Evolutionary conservation across 2,113 vertebrate genomes (phyloP).

Genomic region (Cisticola juncidis): DNA sequence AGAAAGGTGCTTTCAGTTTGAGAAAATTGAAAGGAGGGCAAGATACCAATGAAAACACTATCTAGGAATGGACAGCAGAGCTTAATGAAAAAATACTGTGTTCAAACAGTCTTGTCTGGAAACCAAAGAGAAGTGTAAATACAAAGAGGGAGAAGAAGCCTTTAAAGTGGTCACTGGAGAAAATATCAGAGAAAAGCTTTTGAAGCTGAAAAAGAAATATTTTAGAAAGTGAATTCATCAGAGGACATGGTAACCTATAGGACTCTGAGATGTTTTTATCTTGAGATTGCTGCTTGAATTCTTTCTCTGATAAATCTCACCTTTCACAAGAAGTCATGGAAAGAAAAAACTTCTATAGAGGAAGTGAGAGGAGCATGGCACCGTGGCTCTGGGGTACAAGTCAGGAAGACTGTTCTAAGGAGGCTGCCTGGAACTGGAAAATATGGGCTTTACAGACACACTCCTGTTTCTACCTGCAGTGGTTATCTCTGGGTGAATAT

Average conservation of each 20-base stretch:
- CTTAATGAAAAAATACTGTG: conserved; percentile 20
- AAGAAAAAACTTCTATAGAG: neutral
- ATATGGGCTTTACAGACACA: neutral
- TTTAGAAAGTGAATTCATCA: neutral
- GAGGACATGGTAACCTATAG: neutral
- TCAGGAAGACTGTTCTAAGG: neutral
- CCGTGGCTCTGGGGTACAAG: accelerated
- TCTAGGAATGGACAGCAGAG: neutral
- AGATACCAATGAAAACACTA: neutral
- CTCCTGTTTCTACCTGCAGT: neutral
- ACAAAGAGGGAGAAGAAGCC: neutral
- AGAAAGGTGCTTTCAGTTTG: neutral
- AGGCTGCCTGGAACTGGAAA: neutral
- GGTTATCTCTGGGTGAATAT: neutral
- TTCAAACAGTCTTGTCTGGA: neutral
- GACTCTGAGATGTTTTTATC: neutral
- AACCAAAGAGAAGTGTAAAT: conserved; percentile 19
- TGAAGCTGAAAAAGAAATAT: neutral
- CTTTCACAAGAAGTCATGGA: neutral
- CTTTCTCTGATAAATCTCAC: neutral
- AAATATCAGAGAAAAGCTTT: neutral
- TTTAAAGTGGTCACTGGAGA: neutral
- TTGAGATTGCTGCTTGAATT: neutral
- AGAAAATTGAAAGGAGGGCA: conserved; percentile 7
- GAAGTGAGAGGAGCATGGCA: neutral